A percentile compares a stretch with the other conserved stretches of the same genome.
phyloP scores from a whole-genome alignment of 2,888 invertebrate genomes.

The Neria commutata region DNA sequence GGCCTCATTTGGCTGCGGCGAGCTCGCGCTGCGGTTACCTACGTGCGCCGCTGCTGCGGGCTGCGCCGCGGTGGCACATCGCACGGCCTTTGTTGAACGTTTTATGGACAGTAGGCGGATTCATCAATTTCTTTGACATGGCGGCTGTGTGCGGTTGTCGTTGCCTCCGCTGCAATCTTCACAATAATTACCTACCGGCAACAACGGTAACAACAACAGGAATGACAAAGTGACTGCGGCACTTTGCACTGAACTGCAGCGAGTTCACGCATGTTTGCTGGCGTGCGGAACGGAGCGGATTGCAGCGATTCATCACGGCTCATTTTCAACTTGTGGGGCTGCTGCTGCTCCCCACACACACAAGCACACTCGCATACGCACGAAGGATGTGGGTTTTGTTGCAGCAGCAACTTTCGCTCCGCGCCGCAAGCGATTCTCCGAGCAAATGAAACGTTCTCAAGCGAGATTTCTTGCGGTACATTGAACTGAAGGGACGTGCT shows the following conservation, averaged over 20 bases:
- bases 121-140: background rate
- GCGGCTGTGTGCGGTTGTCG: background rate
- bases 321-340: background rate
- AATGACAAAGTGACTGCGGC: background rate
- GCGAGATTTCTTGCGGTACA: no score
- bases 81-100: background rate
- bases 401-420: background rate
- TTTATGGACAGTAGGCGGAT: background rate
- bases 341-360: no score
- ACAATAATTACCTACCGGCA: background rate
- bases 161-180: background rate
- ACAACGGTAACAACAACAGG: background rate
- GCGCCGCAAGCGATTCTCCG: no score
- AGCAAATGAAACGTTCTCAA: no score
- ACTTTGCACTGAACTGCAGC: no score
- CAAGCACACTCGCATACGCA: background rate
- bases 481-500: no score
- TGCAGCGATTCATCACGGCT: background rate
- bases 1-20: background rate
- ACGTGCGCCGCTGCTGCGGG: background rate
- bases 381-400: background rate
- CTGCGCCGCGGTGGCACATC: background rate
- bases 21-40: background rate
- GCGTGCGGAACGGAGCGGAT: background rate
- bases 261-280: no score